Evolutionary conservation across 92 coral and sea anemone genomes (phyloP).

Genomic region (Paramuricea clavata): DNA sequence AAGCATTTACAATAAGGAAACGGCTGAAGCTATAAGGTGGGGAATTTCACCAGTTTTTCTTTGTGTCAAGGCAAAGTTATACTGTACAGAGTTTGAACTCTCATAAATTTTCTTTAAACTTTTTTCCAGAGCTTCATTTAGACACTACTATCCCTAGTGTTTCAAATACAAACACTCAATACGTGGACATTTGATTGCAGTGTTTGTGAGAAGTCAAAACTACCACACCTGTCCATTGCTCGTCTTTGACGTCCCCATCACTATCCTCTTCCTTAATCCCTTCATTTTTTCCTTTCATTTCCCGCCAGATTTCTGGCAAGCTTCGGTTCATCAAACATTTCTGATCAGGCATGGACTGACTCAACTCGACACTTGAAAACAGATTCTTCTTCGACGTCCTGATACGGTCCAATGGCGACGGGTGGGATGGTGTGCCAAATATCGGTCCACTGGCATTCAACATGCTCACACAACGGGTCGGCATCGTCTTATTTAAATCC

Average conservation of each 20-base stretch:
- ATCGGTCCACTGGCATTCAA: constrained; percentile 36
- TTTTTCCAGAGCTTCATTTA: no score
- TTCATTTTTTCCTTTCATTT: constrained; percentile 2
- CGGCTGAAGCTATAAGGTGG: no score
- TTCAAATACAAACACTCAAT: no score
- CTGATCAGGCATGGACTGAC: constrained; percentile 76
- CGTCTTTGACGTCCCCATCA: not conserved
- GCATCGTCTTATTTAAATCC: constrained; percentile 36
- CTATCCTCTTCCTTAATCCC: constrained; percentile 18
- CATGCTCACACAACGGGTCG: constrained; percentile 11
- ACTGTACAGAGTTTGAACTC: no score
- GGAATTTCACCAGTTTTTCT: no score
- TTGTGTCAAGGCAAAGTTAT: no score
- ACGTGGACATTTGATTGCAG: no score
- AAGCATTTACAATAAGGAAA: no score
- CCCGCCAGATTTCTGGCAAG: constrained; percentile 45
- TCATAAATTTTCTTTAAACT: no score
- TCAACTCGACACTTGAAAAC: constrained; percentile 76
- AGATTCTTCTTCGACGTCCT: constrained; percentile 73
- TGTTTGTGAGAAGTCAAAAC: no score
- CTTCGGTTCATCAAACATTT: constrained; percentile 24
- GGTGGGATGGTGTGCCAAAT: constrained; percentile 90
- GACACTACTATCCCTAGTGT: no score
- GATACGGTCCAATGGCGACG: constrained; percentile 92
- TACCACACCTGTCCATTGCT: constrained; percentile 46